A percentile compares a stretch with the other conserved stretches of the same genome.
Evolutionary conservation across 2,113 vertebrate species (phyloP).

Genomic region (Crypturellus undulatus): DNA sequence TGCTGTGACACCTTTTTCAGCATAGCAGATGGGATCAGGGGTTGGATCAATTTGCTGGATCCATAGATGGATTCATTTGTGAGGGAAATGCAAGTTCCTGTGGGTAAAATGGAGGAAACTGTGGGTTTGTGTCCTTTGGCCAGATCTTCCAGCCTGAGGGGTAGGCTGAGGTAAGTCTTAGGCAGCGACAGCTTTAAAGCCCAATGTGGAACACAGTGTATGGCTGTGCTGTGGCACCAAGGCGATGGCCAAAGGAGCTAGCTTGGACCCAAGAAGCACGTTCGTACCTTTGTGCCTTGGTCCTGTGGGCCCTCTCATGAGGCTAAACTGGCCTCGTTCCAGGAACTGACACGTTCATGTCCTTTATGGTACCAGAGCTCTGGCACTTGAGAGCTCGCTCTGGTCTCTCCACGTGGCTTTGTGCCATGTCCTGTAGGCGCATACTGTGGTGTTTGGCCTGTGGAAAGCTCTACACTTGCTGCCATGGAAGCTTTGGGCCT

Average conservation of each 20-base stretch:
- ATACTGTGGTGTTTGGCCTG: background rate
- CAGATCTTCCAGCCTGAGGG: background rate
- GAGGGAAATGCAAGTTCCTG: background rate
- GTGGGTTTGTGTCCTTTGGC: background rate
- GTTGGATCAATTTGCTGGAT: background rate
- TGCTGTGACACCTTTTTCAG: background rate
- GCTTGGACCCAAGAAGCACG: background rate
- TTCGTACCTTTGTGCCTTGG: background rate
- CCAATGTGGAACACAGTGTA: background rate
- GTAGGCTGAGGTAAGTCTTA: background rate
- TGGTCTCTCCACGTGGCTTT: background rate
- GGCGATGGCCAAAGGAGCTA: background rate
- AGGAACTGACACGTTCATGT: background rate
- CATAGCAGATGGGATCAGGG: background rate
- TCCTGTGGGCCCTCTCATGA: background rate
- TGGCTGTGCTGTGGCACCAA: background rate
- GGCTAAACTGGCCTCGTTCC: background rate
- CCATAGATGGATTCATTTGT: background rate
- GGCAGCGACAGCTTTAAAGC: no score
- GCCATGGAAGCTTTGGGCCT: background rate
- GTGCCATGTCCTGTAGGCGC: no score
- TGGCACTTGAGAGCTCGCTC: background rate
- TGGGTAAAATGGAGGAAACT: background rate
- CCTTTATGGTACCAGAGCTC: background rate
- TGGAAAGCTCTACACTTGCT: background rate